These are phyloP conservation scores for Cheilosia impressa DNA, from an alignment of 2,888 invertebrate genomes.

Conservation along the genomic window DNA sequence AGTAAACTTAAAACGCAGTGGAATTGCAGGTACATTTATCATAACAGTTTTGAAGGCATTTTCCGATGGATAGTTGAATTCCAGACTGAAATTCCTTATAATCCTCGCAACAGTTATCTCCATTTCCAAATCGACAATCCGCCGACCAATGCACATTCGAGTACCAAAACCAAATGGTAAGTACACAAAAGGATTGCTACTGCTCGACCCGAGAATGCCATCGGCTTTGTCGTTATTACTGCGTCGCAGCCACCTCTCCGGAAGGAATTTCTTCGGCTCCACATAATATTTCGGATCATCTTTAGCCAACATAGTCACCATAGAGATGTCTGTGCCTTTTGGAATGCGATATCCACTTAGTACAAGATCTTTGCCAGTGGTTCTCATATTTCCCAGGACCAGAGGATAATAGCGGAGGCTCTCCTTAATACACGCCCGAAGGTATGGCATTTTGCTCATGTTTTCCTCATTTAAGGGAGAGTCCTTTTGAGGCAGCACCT, in stretches of 20 bases:
- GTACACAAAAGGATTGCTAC: conserved; percentile 2
- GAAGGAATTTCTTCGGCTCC: conserved; percentile 81
- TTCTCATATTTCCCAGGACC: conserved; percentile 85
- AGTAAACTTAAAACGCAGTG: conserved; percentile 15
- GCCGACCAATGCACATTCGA: conserved; percentile 88
- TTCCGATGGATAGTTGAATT: conserved; percentile 78
- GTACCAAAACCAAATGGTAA: conserved; percentile 89
- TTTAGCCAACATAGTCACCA: conserved; percentile 86
- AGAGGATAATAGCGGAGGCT: conserved; percentile 87
- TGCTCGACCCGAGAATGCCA: conserved; percentile 1
- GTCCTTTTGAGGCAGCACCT: conserved; percentile 83
- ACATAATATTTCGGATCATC: conserved; percentile 86
- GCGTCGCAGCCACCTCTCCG: conserved; percentile 29
- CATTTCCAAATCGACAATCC: conserved; percentile 89
- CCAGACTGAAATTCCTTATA: conserved; percentile 79
- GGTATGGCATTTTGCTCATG: conserved; percentile 85
- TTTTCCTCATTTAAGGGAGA: conserved; percentile 83
- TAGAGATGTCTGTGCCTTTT: conserved; percentile 87
- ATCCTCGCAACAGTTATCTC: conserved; percentile 84
- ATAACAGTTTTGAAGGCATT: conserved; percentile 77
- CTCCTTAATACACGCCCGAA: conserved; percentile 90
- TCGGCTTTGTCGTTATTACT: not conserved
- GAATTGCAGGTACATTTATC: conserved; percentile 76
- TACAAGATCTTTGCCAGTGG: conserved; percentile 85
- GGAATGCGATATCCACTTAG: conserved; percentile 87